Base-by-base conservation (phyloP, 1,140 invertebrate genomes). In the Macrosteles quadrilineatus region DNA sequence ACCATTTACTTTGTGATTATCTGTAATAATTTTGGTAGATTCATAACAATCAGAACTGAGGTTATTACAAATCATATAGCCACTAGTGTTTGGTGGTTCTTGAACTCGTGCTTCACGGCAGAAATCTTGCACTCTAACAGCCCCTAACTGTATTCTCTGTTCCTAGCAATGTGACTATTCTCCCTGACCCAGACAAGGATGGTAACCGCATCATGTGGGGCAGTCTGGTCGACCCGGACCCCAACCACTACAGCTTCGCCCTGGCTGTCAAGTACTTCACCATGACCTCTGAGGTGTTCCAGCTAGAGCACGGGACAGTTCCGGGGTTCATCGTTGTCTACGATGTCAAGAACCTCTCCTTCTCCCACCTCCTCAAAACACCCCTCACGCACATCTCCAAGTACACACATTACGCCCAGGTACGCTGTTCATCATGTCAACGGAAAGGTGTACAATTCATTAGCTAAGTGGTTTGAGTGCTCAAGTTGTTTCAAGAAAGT, bases 351-450 rank as follows among this genome's bases (percentile, higher is more conserved):
- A 65, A 69, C 31, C 50, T 71, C 11, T 40, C 45, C 17, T 55
- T 73, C 29, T 57, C 65, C 1, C 64, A 68, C 27, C 36, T 69
- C 11, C 25, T 69, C 17, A 70, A 69, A 9, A 66, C 68, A 25
- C 66, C 69, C 21, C 25, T 73, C 2, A 43, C 69, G n/a, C 25
- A 63, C 11, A 21, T 72, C 11, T 59, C 30, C 6, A 69, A 72
- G 36, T 59, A 50, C n/a, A 43, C 67, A 14, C n/a, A 55, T 45
- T 72, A 72, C 43, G 57, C 67, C 47, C 71, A 72, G 66, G 71
- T 71, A 50, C 14, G n/a, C n/a, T n/a, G n/a, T n/a, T n/a, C n/a
- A n/a, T n/a, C n/a, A 19, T 17, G 40, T 43, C 9, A n/a, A n/a
- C n/a, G n/a, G n/a, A n/a, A n/a, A n/a, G n/a, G n/a, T n/a, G n/a